These are phyloP conservation scores for Torymus aiolomorphi DNA, from an alignment of 2,888 invertebrate genomes.

Conservation along the genomic window DNA sequence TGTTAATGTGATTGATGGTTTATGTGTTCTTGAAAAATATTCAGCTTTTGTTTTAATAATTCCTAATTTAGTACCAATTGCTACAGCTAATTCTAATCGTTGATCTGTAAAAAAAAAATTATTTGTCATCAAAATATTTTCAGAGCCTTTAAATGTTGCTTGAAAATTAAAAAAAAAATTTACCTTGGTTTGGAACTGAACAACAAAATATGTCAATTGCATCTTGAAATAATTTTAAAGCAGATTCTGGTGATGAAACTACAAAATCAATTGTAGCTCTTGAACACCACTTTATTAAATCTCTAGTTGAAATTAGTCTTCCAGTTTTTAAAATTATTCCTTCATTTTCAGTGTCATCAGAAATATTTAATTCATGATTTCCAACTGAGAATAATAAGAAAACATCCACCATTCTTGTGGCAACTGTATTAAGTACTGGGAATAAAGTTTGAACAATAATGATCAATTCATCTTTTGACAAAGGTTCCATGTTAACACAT, in stretches of 20 bases:
- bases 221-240: slow-evolving; percentile 87
- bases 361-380: slow-evolving; percentile 77
- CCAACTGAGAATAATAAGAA: slow-evolving; percentile 88
- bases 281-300: slow-evolving; percentile 93
- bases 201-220: slow-evolving; percentile 94
- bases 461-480: slow-evolving; percentile 85
- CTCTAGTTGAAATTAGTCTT: slow-evolving; percentile 87
- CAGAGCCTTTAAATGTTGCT: background rate
- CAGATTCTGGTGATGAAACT: slow-evolving; percentile 83
- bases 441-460: slow-evolving; percentile 83
- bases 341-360: slow-evolving; percentile 74
- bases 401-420: slow-evolving; percentile 87
- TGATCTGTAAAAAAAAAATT: slow-evolving; percentile 74
- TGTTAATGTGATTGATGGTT: slow-evolving; percentile 84
- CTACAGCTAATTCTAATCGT: slow-evolving; percentile 82
- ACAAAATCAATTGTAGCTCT: slow-evolving; percentile 86
- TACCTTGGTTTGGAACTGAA: slow-evolving; percentile 79
- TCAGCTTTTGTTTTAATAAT: slow-evolving; percentile 89
- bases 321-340: slow-evolving; percentile 75
- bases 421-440: slow-evolving; percentile 84
- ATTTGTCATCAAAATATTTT: background rate
- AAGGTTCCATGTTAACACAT: slow-evolving; percentile 87
- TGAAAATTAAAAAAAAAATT: slow-evolving; percentile 29
- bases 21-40: slow-evolving; percentile 86
- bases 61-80: slow-evolving; percentile 88